A percentile compares a stretch with the other conserved stretches of the same genome.
phyloP scores from a whole-genome alignment of 92 coral and sea anemone species.

The Porites lobata region DNA sequence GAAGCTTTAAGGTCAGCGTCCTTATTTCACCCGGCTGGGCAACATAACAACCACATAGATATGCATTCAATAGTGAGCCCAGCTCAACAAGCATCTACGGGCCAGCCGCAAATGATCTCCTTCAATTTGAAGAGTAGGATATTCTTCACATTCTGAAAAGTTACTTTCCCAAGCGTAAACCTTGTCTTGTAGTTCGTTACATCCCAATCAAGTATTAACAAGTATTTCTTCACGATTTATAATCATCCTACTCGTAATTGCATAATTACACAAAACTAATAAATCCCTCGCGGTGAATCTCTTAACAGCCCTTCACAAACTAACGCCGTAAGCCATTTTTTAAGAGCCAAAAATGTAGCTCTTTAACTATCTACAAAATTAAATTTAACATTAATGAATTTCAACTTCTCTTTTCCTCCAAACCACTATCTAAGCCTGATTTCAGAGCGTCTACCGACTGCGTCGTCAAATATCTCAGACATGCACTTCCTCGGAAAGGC shows the following conservation, averaged over 20 bases:
- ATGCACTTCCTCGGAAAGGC: slow-evolving; percentile 16
- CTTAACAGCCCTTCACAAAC: no score
- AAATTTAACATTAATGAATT: no score
- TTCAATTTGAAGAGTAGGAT: no score
- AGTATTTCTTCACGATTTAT: no score
- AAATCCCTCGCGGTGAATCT: no score
- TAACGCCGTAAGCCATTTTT: not conserved
- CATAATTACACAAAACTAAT: no score
- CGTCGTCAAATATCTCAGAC: not conserved
- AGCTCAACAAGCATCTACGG: slow-evolving; percentile 23
- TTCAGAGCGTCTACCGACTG: not conserved
- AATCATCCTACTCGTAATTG: no score
- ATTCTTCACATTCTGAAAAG: not conserved
- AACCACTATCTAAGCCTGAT: not conserved
- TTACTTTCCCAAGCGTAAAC: not conserved
- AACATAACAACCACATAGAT: not conserved
- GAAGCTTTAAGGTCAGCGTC: not conserved
- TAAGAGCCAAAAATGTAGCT: not conserved
- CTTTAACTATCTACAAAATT: not conserved
- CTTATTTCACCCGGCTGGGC: not conserved
- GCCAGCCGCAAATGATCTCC: slow-evolving; percentile 15
- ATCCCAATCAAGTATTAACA: no score
- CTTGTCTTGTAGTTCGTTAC: not conserved
- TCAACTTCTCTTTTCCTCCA: not conserved
- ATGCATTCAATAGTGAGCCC: slow-evolving; percentile 28